phyloP scores from a whole-genome alignment of 2,797 vertebrate species.

The Hydrocynus forskahlii region DNA sequence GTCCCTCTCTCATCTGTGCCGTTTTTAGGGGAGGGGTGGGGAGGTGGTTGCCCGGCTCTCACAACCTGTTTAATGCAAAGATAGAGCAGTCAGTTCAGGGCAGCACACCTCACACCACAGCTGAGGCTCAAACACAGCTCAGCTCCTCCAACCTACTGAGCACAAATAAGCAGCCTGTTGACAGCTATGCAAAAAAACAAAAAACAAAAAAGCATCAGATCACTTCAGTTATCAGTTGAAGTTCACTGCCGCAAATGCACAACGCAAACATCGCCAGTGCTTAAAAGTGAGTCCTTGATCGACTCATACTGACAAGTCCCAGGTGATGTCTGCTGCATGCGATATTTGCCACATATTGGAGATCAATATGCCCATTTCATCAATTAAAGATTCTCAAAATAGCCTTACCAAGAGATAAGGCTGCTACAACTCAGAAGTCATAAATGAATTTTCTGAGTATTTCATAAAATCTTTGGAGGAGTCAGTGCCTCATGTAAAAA shows the following conservation, averaged over 20 bases:
- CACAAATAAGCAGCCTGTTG: slow-evolving; percentile 16
- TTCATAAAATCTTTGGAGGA: slow-evolving; percentile 26
- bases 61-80: slow-evolving; percentile 87
- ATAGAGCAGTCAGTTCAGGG: slow-evolving; percentile 83
- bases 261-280: background rate
- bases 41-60: slow-evolving; percentile 75
- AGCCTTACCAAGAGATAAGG: background rate
- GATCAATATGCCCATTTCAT: background rate
- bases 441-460: slow-evolving; percentile 4
- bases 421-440: background rate
- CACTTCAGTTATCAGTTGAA: background rate
- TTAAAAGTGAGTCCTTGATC: background rate
- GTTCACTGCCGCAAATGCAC: too few relatives aligned
- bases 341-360: background rate
- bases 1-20: slow-evolving; percentile 68
- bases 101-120: slow-evolving; percentile 76
- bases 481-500: slow-evolving; percentile 41
- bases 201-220: background rate
- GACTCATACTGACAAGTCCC: background rate
- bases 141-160: slow-evolving; percentile 6
- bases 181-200: slow-evolving; percentile 9
- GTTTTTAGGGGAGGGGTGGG: slow-evolving; percentile 68
- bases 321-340: background rate
- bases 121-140: slow-evolving; percentile 58
- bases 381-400: background rate